Percentiles rank a stretch among this genome's conserved stretches.
These are phyloP conservation scores for Donacobius atricapilla DNA, from an alignment of 2,113 vertebrate genomes.

Conservation along the genomic window DNA sequence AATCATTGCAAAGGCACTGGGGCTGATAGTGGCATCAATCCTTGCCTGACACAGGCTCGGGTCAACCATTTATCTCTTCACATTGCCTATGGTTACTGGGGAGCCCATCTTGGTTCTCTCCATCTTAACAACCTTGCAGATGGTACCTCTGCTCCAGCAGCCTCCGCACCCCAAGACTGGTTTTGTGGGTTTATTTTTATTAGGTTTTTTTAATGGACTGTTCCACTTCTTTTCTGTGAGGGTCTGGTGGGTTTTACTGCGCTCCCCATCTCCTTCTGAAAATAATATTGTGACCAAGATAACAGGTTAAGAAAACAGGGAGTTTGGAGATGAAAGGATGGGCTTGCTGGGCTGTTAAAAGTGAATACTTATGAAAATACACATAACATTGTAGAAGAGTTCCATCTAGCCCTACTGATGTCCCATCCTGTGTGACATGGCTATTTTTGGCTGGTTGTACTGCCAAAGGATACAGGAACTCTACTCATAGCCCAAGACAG, in stretches of 20 bases:
- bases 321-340: neutral
- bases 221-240: neutral
- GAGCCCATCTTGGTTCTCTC: constrained; percentile 88
- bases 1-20: constrained; percentile 97
- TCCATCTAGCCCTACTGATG: neutral
- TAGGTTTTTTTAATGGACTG: neutral
- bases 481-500: neutral
- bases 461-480: neutral
- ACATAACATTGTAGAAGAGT: neutral
- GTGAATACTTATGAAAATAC: neutral
- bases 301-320: neutral
- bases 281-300: neutral
- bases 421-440: neutral
- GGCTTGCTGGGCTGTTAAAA: neutral
- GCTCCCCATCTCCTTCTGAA: neutral
- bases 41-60: constrained; percentile 91
- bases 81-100: constrained; percentile 92
- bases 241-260: neutral
- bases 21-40: constrained; percentile 99
- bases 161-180: constrained; percentile 43
- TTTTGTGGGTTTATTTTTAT: constrained; percentile 9
- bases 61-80: constrained; percentile 99
- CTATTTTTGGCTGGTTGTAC: neutral
- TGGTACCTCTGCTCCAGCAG: constrained; percentile 76
- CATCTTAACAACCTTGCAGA: constrained; percentile 89